Base-by-base conservation (phyloP, 2,797 vertebrate genomes). In the Catostomus latipinnis region DNA sequence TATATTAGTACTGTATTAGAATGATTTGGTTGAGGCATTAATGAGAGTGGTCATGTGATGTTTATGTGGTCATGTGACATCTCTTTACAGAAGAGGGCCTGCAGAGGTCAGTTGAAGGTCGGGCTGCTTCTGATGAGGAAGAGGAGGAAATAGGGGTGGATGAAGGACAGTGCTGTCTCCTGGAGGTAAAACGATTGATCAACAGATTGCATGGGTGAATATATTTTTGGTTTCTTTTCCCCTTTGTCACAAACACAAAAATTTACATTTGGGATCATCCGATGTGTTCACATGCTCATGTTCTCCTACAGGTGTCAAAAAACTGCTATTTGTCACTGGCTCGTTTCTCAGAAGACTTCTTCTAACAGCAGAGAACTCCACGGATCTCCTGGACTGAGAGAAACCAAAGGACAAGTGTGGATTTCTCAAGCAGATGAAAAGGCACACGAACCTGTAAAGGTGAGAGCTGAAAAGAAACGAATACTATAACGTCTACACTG, bases 61-160 rank as follows among this genome's bases (percentile, higher is more conserved):
- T 3, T 34, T 34, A 34, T 3, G 43, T 43, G 34, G 54, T 75
- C 50, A 56, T 50, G 45, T 63, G 49, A 70, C 18, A 3, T 63
- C 14, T 62, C 48, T 63, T 10, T 71, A 89, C 87, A 79, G 88
- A 85, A n/a, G 92, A 90, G 56, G 83, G 87, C 81, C 88, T 95
- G 11, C 93, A 93, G 82, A 91, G 94, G 74, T 93, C 94, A 0
- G 94, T 95, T 61, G 94, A 95, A 76, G 94, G 94, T 0, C 90
- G 78, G 72, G 94, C 93, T 18, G 92, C 93, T 1, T 95, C 94
- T 1, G 94, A 94, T 65, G 94, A 95, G 77, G 94, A 95, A 62
- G 93, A 93, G 48, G 88, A 92, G 76, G 82, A 82, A 53, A 65
- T 61, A 77, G 52, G 58, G 46, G 1, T n/a, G 3, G 82, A 78